These are phyloP conservation scores for Empidonax traillii DNA, from an alignment of 2,113 vertebrate species.

Conservation along the genomic window DNA sequence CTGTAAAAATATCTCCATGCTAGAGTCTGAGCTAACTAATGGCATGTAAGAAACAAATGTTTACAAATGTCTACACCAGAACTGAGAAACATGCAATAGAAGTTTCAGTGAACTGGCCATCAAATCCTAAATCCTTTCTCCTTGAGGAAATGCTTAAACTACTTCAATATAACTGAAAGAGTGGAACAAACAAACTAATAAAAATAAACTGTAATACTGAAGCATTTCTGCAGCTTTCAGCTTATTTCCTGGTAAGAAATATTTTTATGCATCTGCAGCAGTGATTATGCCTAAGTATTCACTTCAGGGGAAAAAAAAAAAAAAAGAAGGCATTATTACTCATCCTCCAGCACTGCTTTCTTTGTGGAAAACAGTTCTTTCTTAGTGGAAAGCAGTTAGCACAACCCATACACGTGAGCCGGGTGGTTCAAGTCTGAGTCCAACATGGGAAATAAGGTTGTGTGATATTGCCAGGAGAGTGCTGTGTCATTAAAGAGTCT, in stretches of 20 bases:
- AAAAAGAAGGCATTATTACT: background rate
- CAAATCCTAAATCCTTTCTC: background rate
- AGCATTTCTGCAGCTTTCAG: background rate
- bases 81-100: background rate
- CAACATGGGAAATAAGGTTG: background rate
- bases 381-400: background rate
- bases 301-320: background rate
- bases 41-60: background rate
- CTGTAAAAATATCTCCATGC: background rate
- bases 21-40: background rate
- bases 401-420: accelerated
- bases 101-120: background rate
- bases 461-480: background rate
- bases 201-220: background rate
- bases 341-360: background rate
- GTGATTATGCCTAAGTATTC: background rate
- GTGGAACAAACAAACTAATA: background rate
- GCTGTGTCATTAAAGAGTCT: background rate
- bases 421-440: background rate
- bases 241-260: background rate
- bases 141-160: background rate
- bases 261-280: background rate
- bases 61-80: background rate
- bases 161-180: background rate
- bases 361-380: background rate